Conservation (phyloP, 2,888 invertebrate genomes). For the Diplolepis rosae region DNA sequence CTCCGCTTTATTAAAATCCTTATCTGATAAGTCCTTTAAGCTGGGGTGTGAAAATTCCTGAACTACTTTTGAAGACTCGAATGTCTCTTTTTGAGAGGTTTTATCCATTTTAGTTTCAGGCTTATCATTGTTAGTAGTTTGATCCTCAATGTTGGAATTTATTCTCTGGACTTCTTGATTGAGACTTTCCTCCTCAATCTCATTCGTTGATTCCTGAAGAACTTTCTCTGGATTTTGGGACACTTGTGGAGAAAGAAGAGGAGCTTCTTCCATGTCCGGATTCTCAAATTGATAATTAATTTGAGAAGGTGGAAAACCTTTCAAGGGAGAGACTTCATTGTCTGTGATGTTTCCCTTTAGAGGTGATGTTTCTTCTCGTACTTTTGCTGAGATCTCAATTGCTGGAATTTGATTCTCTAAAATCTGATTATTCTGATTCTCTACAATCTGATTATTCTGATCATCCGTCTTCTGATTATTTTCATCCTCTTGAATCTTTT, state of each 20-base stretch:
- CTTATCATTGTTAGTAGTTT: background rate
- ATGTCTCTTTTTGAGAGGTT: background rate
- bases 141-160: conserved; percentile 1
- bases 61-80: no score
- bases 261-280: no score
- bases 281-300: no score
- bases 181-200: conserved; percentile 1
- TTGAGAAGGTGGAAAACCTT: no score
- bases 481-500: background rate
- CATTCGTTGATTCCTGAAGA: background rate
- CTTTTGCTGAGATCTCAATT: no score
- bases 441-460: background rate
- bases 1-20: background rate
- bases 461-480: background rate
- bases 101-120: background rate
- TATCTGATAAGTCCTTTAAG: background rate
- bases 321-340: no score
- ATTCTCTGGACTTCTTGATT: background rate
- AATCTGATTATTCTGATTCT: conserved; percentile 33
- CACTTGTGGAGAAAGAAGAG: no score
- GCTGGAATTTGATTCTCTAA: background rate
- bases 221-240: background rate
- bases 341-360: no score
- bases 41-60: background rate
- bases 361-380: no score